These are phyloP conservation scores for Deilephila porcellus DNA, from an alignment of 2,888 invertebrate species.

Conservation along the genomic window DNA sequence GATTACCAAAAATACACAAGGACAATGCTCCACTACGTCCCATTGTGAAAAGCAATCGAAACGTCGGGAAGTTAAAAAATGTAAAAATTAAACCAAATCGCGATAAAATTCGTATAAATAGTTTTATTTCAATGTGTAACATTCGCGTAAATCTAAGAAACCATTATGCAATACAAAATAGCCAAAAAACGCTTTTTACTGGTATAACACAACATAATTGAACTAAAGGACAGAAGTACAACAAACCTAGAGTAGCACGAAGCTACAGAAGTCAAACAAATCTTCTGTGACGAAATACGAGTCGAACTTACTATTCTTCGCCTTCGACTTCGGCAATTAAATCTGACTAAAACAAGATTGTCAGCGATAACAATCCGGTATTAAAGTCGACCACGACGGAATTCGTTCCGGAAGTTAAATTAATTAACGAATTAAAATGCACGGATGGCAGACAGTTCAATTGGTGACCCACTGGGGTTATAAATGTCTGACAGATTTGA, in stretches of 20 bases:
- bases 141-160: too few relatives aligned
- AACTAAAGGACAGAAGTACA: too few relatives aligned
- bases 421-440: conserved; percentile 23
- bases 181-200: too few relatives aligned
- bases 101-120: too few relatives aligned
- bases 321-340: background rate
- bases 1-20: too few relatives aligned
- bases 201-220: too few relatives aligned
- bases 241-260: background rate
- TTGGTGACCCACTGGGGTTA: conserved; percentile 1
- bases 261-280: background rate
- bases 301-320: background rate
- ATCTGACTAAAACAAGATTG: background rate
- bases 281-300: background rate
- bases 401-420: background rate
- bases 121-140: too few relatives aligned
- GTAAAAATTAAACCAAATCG: too few relatives aligned
- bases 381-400: conserved; percentile 1
- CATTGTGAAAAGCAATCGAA: too few relatives aligned
- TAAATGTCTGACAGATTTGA: background rate
- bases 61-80: too few relatives aligned
- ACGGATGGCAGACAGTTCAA: conserved; percentile 19
- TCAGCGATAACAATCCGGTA: conserved; percentile 4
- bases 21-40: too few relatives aligned
- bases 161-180: too few relatives aligned